Conservation (phyloP, 2,797 vertebrate genomes). For the Podarcis siculus region DNA sequence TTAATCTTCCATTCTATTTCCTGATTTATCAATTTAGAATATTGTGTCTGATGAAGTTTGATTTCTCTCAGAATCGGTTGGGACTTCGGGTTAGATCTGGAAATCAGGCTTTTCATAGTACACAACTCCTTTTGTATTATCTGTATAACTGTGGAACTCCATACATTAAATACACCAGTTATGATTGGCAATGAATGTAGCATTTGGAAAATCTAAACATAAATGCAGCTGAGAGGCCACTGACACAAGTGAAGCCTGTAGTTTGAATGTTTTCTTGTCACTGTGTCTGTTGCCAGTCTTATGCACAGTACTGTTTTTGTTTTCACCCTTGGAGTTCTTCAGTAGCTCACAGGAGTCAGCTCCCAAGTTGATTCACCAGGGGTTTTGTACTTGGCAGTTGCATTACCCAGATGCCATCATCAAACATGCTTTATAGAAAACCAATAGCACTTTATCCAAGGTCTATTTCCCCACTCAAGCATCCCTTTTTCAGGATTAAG, state of each 20-base stretch:
- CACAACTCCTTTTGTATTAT: neutral
- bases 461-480: neutral
- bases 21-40: too few species aligned
- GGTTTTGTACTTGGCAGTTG: slow-evolving; percentile 3
- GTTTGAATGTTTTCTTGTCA: slow-evolving; percentile 11
- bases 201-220: neutral
- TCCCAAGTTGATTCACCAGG: neutral
- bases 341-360: neutral
- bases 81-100: too few species aligned
- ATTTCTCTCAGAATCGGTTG: too few species aligned
- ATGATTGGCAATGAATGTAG: neutral
- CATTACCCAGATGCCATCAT: neutral
- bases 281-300: neutral
- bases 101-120: neutral
- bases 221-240: neutral
- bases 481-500: neutral
- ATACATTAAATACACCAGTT: slow-evolving; percentile 7
- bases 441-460: neutral
- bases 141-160: neutral
- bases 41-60: too few species aligned
- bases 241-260: neutral
- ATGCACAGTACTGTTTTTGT: slow-evolving; percentile 17
- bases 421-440: neutral
- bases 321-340: neutral
- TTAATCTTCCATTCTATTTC: too few species aligned